phyloP scores from a whole-genome alignment of 2,797 vertebrate genomes.

The Phrynocephalus forsythii region DNA sequence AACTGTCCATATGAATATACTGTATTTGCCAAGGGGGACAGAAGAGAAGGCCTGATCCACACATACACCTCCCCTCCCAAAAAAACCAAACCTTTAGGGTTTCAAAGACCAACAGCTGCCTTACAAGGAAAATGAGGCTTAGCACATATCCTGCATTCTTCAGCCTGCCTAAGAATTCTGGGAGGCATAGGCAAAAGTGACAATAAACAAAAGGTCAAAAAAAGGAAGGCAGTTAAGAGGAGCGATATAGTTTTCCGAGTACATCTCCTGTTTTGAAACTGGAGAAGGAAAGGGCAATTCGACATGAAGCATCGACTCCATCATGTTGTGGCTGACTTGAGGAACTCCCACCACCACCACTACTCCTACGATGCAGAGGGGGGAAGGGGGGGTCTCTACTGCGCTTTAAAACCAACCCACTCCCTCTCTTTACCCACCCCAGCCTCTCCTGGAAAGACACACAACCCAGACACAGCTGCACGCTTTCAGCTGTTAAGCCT shows the following conservation, averaged over 20 bases:
- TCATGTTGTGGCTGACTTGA: neutral
- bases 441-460: neutral
- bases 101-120: slow-evolving; percentile 11
- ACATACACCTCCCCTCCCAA: no score
- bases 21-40: neutral
- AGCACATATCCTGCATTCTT: neutral
- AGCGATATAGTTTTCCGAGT: slow-evolving; percentile 1
- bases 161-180: neutral
- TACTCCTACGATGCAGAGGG: no score
- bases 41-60: neutral
- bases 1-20: neutral
- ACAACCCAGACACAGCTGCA: slow-evolving; percentile 11
- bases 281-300: neutral
- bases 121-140: neutral
- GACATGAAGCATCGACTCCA: neutral
- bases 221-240: neutral
- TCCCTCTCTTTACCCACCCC: neutral
- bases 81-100: neutral
- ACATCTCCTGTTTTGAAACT: neutral
- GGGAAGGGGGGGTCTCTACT: neutral
- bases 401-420: neutral
- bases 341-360: neutral
- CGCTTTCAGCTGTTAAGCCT: slow-evolving; percentile 36
- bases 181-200: neutral
- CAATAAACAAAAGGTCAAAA: slow-evolving; percentile 24